Evolutionary conservation across 2,113 vertebrate species (phyloP).

Genomic region (Camelus dromedarius): DNA sequence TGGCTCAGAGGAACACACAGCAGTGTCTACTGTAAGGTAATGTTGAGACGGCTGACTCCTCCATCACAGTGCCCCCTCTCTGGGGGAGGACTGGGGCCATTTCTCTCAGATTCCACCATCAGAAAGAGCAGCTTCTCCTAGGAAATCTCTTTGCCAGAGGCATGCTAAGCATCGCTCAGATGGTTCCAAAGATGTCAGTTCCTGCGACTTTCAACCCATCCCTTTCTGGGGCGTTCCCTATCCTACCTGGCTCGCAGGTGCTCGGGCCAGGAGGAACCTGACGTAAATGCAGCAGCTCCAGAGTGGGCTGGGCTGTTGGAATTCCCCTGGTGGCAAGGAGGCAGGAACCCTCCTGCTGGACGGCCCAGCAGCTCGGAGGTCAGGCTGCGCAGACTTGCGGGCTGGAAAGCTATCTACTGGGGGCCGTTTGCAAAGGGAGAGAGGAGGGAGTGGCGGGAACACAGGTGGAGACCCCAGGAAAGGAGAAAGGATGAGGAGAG

Average conservation of each 20-base stretch:
- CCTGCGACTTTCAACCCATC: background rate
- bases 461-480: background rate
- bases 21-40: rapidly evolving
- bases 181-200: background rate
- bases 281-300: too few species aligned
- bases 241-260: background rate
- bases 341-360: background rate
- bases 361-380: background rate
- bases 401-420: too few species aligned
- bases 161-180: rapidly evolving
- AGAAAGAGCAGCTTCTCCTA: background rate
- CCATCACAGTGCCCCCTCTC: background rate
- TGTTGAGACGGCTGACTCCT: rapidly evolving
- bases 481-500: background rate
- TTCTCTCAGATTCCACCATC: background rate
- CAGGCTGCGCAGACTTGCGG: background rate
- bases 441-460: background rate
- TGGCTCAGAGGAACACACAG: background rate
- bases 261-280: rapidly evolving
- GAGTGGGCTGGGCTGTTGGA: background rate
- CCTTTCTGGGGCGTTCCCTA: background rate
- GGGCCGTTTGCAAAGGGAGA: background rate
- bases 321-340: background rate
- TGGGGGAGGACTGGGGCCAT: rapidly evolving
- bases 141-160: background rate